Base-by-base conservation (phyloP, 2,888 invertebrate species). In the Troides aeacus region DNA sequence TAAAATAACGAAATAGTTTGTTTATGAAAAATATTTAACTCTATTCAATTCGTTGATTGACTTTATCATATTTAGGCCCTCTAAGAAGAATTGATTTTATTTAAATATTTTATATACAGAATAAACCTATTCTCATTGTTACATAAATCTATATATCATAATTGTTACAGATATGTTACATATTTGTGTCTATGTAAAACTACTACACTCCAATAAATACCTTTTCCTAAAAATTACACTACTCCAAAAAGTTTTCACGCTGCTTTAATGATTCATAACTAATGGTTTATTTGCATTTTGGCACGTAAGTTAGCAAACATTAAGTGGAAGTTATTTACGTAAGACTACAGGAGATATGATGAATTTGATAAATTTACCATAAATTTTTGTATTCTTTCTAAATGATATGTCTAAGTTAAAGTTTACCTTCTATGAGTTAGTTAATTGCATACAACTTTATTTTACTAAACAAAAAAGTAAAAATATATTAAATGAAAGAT, bases 331-430 rank as follows among this genome's bases (percentile, higher is more conserved):
- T 46, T 46, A 46, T 39, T 39, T 39, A 10, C 15, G 3, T 46
- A 56, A n/a, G n/a, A 6, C n/a, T 56, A 56, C n/a, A 67, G 23
- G 36, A 57, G 57, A 68, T 63, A 63, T 59, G 63, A 36, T 23
- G n/a, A 21, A 50, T 68, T 12, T 7, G n/a, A n/a, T 61, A 17
- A 18, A 59, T 30, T n/a, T 62, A 59, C 12, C 50, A 23, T 58
- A 59, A 62, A n/a, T 68, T 68, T 24, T 8, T 8, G 42, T 10
- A 57, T 24, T 62, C n/a, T 24, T 50, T 62, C 18, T 68, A 8
- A 50, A 17, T 62, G 63, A 68, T 68, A 68, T 68, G 63, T 42
- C 21, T 21, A 63, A 36, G 24, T 53, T n/a, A 46, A 3, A 46
- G 30, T 50, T 42, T 6, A 58, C 17, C 46, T 50, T 53, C 36